Percentiles rank a stretch among this genome's conserved stretches.
phyloP scores from a whole-genome alignment of 2,113 vertebrate species.

The Indri indri region DNA sequence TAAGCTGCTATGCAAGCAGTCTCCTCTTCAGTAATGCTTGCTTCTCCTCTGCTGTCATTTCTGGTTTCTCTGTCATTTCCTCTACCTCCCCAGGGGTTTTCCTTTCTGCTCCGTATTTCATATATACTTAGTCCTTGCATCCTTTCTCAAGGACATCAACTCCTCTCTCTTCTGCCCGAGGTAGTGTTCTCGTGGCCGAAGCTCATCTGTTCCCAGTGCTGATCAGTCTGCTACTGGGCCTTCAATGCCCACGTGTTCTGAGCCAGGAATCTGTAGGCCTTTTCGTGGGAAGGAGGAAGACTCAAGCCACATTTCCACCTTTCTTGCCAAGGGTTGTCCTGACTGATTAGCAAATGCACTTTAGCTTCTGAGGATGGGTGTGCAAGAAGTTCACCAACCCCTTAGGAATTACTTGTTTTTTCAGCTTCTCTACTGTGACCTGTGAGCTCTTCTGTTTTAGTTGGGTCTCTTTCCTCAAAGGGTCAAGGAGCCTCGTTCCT shows the following conservation, averaged over 20 bases:
- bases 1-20: slow-evolving; percentile 95
- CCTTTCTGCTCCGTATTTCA: slow-evolving; percentile 73
- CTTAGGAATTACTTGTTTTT: no score
- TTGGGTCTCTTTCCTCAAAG: neutral
- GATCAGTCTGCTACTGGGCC: slow-evolving; percentile 84
- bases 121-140: slow-evolving; percentile 82
- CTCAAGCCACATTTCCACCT: slow-evolving; percentile 71
- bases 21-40: slow-evolving; percentile 95
- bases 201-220: slow-evolving; percentile 89
- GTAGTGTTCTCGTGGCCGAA: slow-evolving; percentile 93
- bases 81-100: slow-evolving; percentile 82
- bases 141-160: slow-evolving; percentile 91
- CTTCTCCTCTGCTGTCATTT: slow-evolving; percentile 92
- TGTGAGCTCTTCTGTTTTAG: no score
- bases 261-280: slow-evolving; percentile 84
- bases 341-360: slow-evolving; percentile 75
- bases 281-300: slow-evolving; percentile 70
- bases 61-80: slow-evolving; percentile 84
- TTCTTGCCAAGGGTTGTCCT: slow-evolving; percentile 76
- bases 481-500: neutral
- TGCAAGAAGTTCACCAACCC: no score
- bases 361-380: slow-evolving; percentile 74
- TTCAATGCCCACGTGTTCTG: slow-evolving; percentile 86
- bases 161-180: slow-evolving; percentile 94
- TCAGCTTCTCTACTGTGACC: no score